Evolutionary conservation across 2,888 invertebrate species (phyloP), one percentile per base, ranked within the genome.

Genomic region (Hecatera dysodea): DNA sequence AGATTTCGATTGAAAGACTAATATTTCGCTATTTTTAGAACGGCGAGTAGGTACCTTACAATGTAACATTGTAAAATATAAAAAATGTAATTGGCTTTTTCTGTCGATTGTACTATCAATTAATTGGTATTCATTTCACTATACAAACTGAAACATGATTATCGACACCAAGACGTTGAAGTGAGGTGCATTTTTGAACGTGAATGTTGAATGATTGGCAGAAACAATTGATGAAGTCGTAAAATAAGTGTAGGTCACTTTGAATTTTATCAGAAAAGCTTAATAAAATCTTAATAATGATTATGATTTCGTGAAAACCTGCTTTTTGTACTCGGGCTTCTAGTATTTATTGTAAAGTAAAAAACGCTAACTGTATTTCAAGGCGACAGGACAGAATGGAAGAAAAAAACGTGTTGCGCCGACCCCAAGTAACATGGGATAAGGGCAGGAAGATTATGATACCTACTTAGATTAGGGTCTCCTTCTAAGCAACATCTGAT

Each of bases 51-150:
- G 6, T 2, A 36, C 6, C 2, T 22, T n/a, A 22, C n/a, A 65
- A 6, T 39, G 29, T 15, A 15, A 29, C 0, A 4, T 39, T 27
- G 15, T 15, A 44, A n/a, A 50, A 33, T 53, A 53, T 9, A 15
- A 5, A 12, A 27, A 17, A 66, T n/a, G n/a, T 36, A 5, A 29
- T 46, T 36, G 6, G 22, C 19, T 42, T 48, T 27, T 72, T 22
- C 11, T 57, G 72, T 48, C 24, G 27, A 39, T 19, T 50, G 29
- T 57, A 69, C 61, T 48, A 52, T 29, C 27, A 64, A 68, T 36
- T 64, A 36, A 59, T 67, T 69, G 42, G 62, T 69, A 72, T 76
- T 72, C 53, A 73, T 66, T 80, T 61, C 55, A 70, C 27, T 39
- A 42, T 36, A 27, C 11, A 29, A 42, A n/a, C 44, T 53, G 4